Percentiles rank a stretch among this genome's conserved stretches.
Conservation (phyloP, 2,797 vertebrate genomes). For the Helarctos malayanus region DNA sequence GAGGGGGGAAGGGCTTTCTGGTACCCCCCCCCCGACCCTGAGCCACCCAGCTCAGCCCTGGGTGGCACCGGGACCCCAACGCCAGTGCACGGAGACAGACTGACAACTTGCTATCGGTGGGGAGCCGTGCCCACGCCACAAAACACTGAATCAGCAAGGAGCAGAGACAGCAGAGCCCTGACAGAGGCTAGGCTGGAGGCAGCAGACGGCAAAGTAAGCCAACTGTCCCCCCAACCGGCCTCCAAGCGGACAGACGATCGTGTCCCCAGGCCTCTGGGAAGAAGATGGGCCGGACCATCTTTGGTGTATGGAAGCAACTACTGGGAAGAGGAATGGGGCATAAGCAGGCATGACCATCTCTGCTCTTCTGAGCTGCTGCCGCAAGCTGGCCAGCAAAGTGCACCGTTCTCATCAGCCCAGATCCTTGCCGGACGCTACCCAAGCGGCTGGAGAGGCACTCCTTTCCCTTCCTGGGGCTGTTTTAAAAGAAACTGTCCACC, state of each 20-base stretch:
- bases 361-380: not conserved
- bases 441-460: not conserved
- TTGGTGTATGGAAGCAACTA: conserved; percentile 57
- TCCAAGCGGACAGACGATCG: not conserved
- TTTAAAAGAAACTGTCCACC: conserved; percentile 27
- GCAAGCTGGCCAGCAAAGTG: not conserved
- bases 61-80: too few species aligned
- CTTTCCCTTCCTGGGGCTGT: not conserved
- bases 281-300: conserved; percentile 25
- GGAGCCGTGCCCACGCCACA: conserved; percentile 20
- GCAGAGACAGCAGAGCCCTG: conserved; percentile 66
- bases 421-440: not conserved
- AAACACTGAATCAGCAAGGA: conserved; percentile 56
- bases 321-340: not conserved
- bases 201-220: not conserved
- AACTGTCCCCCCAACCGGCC: not conserved
- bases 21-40: too few species aligned
- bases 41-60: not conserved
- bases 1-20: not conserved
- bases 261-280: not conserved
- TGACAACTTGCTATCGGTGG: not conserved
- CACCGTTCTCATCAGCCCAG: not conserved
- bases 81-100: not conserved
- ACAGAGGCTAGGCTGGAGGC: conserved; percentile 43
- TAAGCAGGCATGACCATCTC: not conserved